These are phyloP conservation scores for Eupithecia subumbrata DNA, from an alignment of 2,888 invertebrate species.

Conservation along the genomic window DNA sequence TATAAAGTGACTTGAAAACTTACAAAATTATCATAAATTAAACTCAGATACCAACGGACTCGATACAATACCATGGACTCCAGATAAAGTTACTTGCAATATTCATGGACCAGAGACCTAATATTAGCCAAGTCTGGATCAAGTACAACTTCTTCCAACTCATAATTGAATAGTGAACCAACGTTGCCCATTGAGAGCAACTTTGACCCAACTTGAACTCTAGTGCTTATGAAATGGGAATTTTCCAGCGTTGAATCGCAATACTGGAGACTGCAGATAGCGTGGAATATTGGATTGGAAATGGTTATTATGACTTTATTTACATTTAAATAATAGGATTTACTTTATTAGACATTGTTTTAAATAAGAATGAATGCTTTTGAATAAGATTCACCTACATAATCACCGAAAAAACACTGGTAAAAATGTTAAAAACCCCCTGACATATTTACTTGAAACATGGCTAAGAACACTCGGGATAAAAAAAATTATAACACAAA, in stretches of 20 bases:
- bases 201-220: slow-evolving; percentile 2
- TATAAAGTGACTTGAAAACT: too few species aligned
- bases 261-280: background rate
- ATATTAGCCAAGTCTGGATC: slow-evolving; percentile 5
- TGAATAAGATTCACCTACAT: too few species aligned
- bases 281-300: background rate
- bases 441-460: too few species aligned
- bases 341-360: background rate
- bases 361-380: too few species aligned
- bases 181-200: background rate
- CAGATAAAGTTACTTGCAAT: background rate
- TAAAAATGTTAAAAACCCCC: too few species aligned
- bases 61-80: background rate
- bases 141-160: slow-evolving; percentile 17
- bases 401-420: too few species aligned
- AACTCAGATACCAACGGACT: too few species aligned
- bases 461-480: too few species aligned
- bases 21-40: too few species aligned
- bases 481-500: too few species aligned
- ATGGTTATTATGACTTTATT: background rate
- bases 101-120: background rate
- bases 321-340: background rate
- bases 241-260: background rate
- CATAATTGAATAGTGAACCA: slow-evolving; percentile 14
- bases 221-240: slow-evolving; percentile 4